These are phyloP conservation scores for Rhinogobio ventralis DNA, from an alignment of 2,797 vertebrate species.

Conservation along the genomic window DNA sequence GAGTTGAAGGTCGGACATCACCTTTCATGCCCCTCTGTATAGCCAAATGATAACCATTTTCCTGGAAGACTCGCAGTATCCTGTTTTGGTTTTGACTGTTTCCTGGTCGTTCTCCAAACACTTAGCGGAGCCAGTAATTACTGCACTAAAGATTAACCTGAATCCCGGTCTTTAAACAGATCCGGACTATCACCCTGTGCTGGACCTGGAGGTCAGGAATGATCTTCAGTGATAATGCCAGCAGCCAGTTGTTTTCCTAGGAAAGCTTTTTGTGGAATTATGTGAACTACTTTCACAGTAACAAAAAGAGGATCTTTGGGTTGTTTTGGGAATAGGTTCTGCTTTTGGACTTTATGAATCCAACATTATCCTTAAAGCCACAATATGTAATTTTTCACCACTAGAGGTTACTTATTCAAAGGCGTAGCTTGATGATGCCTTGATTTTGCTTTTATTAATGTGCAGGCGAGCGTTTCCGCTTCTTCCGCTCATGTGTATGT, in stretches of 20 bases:
- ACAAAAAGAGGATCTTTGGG: neutral
- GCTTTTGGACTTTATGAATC: neutral
- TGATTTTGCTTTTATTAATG: too few relatives aligned
- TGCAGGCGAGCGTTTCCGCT: too few relatives aligned
- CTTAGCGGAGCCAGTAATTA: conserved; percentile 15
- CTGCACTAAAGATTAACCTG: conserved; percentile 26
- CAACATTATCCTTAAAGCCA: neutral
- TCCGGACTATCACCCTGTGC: neutral
- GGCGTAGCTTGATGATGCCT: too few relatives aligned
- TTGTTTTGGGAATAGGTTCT: neutral
- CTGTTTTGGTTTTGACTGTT: conserved; percentile 60
- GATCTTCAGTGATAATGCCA: neutral
- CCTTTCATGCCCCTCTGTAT: conserved; percentile 14
- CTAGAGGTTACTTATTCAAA: too few relatives aligned
- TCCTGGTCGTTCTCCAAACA: conserved; percentile 44
- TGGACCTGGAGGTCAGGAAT: neutral
- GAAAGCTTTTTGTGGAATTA: neutral
- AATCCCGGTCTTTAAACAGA: conserved; percentile 17
- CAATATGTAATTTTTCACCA: too few relatives aligned
- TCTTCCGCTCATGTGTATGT: too few relatives aligned
- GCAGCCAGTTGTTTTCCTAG: neutral
- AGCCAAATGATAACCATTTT: conserved; percentile 51
- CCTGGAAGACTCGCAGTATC: conserved; percentile 58
- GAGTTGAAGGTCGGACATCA: conserved; percentile 14
- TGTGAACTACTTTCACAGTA: neutral